Evolutionary conservation across 35 echinoderm and acorn worm genomes (phyloP), one percentile per base, ranked within the genome.

Genomic region (Stichopus chloronotus): DNA sequence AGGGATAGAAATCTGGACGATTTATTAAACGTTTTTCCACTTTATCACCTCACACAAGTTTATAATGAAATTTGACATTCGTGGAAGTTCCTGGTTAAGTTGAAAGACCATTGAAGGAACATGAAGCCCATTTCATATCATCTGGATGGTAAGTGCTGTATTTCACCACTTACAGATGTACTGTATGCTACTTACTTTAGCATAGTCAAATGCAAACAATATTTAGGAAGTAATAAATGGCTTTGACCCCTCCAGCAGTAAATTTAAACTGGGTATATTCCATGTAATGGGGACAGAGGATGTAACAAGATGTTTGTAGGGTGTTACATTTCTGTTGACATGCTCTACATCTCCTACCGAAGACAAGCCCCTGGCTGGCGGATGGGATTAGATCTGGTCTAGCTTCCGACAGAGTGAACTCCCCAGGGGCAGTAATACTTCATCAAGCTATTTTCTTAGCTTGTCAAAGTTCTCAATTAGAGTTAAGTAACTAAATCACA

Each of bases 321-420:
- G 82, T 85, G 56, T 85, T 85, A 85, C 82, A 85, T 58, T 85
- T 58, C 82, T 85, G 21, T 85, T 85, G 55, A 58, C 82, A 58
- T 85, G 82, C 82, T 85, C 82, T n/a, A 85, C 58, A 56, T 58
- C 78, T 85, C 20, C n/a, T 56, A 16, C 69, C 69, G 22, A 74
- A 7, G 13, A n/a, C 69, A 74, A 21, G 69, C 19, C 22, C 22
- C 19, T 20, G 22, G 19, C 22, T 20, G 59, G 59, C 14, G 59
- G 4, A 61, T 10, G 59, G 8, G 1, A 61, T 61, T 61, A 61
- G 8, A 61, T 61, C 59, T 61, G 59, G 59, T 61, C 30, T 43
- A 43, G 30, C 30, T 65, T 65, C 61, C 11, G 11, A 65, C 19
- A 65, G 11, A 11, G 4, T 4, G 61, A 74, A 14, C 17, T 74